Percentiles rank a stretch among this genome's conserved stretches.
Conservation (phyloP, 2,888 invertebrate genomes). For the Lomographa bimaculata region DNA sequence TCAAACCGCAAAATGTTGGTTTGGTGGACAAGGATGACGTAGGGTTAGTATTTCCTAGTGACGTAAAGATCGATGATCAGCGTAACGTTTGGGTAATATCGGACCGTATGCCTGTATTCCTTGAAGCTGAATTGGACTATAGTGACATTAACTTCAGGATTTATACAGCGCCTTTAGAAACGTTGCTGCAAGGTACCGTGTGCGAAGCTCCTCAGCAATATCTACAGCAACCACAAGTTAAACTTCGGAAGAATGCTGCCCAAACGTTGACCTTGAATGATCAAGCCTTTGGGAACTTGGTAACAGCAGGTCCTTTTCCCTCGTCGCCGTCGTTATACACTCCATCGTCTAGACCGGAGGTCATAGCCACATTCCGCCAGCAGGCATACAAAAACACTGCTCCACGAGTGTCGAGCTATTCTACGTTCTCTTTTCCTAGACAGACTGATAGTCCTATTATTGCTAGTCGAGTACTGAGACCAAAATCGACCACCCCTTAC, state of each 20-base stretch:
- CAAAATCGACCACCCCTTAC: conserved; percentile 29
- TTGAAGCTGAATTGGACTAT: conserved; percentile 87
- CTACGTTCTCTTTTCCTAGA: conserved; percentile 39
- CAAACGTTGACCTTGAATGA: conserved; percentile 33
- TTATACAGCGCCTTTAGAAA: conserved; percentile 86
- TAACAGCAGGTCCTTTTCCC: conserved; percentile 30
- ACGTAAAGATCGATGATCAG: conserved; percentile 89
- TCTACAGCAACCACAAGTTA: conserved; percentile 20
- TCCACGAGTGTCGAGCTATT: conserved; percentile 43
- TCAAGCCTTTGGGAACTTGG: conserved; percentile 30
- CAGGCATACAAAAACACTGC: conserved; percentile 36
- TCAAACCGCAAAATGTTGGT: conserved; percentile 86
- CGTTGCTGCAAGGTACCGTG: conserved; percentile 87
- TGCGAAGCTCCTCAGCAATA: conserved; percentile 79
- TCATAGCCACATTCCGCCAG: conserved; percentile 24
- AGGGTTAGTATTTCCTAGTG: conserved; percentile 90
- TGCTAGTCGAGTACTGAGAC: conserved; percentile 21
- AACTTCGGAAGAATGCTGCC: conserved; percentile 21
- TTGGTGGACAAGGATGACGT: conserved; percentile 90
- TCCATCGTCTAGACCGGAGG: conserved; percentile 27
- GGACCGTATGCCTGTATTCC: conserved; percentile 91
- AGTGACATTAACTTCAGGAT: conserved; percentile 91
- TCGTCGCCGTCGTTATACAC: conserved; percentile 29
- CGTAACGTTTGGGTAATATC: conserved; percentile 91
- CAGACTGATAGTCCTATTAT: conserved; percentile 39